Evolutionary conservation across 2,113 vertebrate species (phyloP).

Genomic region (Rattus rattus): DNA sequence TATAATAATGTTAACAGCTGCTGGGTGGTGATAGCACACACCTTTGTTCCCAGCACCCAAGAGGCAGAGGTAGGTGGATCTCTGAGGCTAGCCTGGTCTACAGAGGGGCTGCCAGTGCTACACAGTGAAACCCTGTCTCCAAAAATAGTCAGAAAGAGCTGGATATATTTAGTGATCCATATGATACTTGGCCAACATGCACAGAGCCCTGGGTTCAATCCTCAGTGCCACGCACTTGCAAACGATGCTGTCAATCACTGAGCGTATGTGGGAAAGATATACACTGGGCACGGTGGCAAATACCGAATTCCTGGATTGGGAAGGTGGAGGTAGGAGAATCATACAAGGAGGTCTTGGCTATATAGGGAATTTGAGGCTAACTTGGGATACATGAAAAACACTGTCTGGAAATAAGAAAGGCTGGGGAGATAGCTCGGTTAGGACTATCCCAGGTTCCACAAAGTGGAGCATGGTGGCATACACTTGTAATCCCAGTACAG

Average conservation of each 20-base stretch:
- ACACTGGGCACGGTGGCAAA: background rate
- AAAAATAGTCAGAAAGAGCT: background rate
- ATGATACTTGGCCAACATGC: background rate
- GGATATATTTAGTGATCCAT: background rate
- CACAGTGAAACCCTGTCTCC: background rate
- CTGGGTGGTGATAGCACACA: background rate
- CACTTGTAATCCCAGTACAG: background rate
- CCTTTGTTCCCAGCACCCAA: background rate
- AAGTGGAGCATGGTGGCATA: background rate
- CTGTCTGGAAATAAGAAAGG: background rate
- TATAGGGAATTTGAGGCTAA: background rate
- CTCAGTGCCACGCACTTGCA: background rate
- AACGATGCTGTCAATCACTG: constrained; percentile 25
- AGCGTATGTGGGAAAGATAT: constrained; percentile 85
- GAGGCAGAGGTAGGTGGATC: background rate
- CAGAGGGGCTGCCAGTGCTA: background rate
- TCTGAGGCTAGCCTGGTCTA: background rate
- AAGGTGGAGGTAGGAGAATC: background rate
- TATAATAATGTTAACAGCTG: background rate
- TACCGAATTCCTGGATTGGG: background rate
- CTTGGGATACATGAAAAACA: background rate
- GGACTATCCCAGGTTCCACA: background rate
- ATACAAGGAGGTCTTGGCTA: background rate
- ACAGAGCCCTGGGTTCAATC: background rate
- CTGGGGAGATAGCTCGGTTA: background rate